A percentile compares a stretch with the other conserved stretches of the same genome.
Evolutionary conservation across 2,797 vertebrate genomes (phyloP).

Genomic region (Chelidonichthys spinosus): DNA sequence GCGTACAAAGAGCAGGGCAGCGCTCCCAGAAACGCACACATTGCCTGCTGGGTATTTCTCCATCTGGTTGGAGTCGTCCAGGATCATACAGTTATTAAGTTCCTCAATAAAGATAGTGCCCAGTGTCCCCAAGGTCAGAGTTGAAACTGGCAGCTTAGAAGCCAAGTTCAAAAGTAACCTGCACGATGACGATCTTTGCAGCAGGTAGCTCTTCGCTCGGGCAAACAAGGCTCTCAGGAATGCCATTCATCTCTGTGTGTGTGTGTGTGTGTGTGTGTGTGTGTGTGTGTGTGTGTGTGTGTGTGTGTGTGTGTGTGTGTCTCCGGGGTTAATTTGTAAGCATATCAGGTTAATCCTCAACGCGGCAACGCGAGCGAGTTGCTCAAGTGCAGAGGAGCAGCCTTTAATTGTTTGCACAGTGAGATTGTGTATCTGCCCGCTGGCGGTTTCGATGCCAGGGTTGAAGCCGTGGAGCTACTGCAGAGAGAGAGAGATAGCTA

Average conservation of each 20-base stretch:
- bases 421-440: constrained; percentile 74
- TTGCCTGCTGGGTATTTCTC: constrained; percentile 19
- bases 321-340: constrained; percentile 72
- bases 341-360: constrained; percentile 70
- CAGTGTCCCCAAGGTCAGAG: neutral
- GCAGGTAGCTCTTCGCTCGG: constrained; percentile 37
- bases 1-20: constrained; percentile 21
- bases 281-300: neutral
- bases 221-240: constrained; percentile 65
- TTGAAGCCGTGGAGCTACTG: constrained; percentile 58
- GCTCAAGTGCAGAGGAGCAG: constrained; percentile 70
- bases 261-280: constrained; percentile 7
- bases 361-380: constrained; percentile 66
- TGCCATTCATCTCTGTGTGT: constrained; percentile 56
- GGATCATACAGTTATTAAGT: neutral
- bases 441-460: constrained; percentile 68
- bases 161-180: constrained; percentile 58
- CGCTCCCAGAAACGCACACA: constrained; percentile 12
- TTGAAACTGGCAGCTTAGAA: constrained; percentile 16
- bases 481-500: constrained; percentile 30
- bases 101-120: neutral
- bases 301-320: constrained; percentile 13
- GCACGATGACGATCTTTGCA: constrained; percentile 7
- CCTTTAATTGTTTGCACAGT: constrained; percentile 81
- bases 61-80: neutral